Conservation (phyloP, 1,140 invertebrate species). For the Choristoneura fumiferana region DNA sequence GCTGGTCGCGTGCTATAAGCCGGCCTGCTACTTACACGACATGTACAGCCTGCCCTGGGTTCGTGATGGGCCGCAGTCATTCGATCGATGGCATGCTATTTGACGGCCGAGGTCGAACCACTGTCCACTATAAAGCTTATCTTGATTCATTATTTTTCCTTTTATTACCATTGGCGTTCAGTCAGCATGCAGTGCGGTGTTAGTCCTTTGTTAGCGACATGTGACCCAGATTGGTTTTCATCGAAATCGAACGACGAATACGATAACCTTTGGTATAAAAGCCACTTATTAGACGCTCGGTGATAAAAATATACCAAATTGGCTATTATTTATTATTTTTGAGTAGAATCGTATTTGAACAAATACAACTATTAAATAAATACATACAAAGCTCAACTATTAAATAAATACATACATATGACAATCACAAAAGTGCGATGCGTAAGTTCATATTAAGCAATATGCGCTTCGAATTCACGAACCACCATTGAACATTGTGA, state of each 20-base stretch:
- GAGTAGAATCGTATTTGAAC: no score
- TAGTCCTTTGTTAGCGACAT: conserved; percentile 53
- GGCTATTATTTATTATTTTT: no score
- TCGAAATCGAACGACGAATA: conserved; percentile 53
- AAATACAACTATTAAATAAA: no score
- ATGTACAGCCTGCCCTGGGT: conserved; percentile 22
- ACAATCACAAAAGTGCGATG: conserved; percentile 36
- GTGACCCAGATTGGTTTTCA: conserved; percentile 63
- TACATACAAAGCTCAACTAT: no score
- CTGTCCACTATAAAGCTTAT: conserved; percentile 71
- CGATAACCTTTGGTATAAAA: conserved; percentile 38
- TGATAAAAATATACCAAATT: no score
- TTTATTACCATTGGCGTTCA: conserved; percentile 48
- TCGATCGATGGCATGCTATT: conserved; percentile 67
- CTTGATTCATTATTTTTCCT: conserved; percentile 66
- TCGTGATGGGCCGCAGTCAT: conserved; percentile 54
- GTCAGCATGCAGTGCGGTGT: conserved; percentile 44
- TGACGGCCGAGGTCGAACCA: conserved; percentile 73
- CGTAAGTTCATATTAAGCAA: conserved; percentile 3
- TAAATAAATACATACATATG: no score
- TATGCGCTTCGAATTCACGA: conserved; percentile 15
- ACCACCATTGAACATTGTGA: no score
- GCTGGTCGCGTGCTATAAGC: conserved; percentile 46
- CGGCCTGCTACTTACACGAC: background rate
- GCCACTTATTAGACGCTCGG: conserved; percentile 43